Evolutionary conservation across 2,113 vertebrate genomes (phyloP), one percentile per base, ranked within the genome.

Genomic region (Seriola quinqueradiata): DNA sequence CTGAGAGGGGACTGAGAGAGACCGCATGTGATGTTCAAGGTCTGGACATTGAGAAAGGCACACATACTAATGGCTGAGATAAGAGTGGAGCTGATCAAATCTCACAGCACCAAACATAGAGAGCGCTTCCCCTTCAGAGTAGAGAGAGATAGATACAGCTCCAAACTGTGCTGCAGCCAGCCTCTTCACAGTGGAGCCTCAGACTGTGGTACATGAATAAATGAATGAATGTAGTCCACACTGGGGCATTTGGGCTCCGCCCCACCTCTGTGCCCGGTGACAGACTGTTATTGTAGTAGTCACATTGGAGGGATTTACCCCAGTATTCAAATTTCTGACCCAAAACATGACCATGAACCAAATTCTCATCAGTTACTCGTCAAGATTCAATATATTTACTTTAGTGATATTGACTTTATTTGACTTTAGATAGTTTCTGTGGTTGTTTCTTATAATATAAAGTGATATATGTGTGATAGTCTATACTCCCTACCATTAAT

Each of bases 21-120:
- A 70, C 92, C 75, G 7, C 23, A 76, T 86, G 82, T 95, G 72
- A 96, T 94, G 94, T 95, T 95, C 14, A 93, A 93, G 0, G 92
- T 95, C 46, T 95, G 95, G 32, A 94, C 94, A 73, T 86, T 93
- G 74, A 90, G 93, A 68, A 92, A 95, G 8, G 89, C 93, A 73
- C 91, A 92, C 90, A 95, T 91, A 93, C 95, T 95, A 77, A 95
- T 94, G 0, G 93, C 94, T 66, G 94, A 95, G 90, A 96, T 96
- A 83, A 92, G 94, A 71, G 94, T 63, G 57, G 93, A 93, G 83
- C 91, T 95, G 82, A 96, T 97, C 83, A 93, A 94, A 88, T 96
- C 95, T 46, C 82, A 89, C 40, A 90, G 89, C 74, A 93, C 85
- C 0, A 88, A 93, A 0, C 93, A 93, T 79, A 92, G 95, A 4